phyloP scores from a whole-genome alignment of 2,113 vertebrate genomes.

The Albula glossodonta region DNA sequence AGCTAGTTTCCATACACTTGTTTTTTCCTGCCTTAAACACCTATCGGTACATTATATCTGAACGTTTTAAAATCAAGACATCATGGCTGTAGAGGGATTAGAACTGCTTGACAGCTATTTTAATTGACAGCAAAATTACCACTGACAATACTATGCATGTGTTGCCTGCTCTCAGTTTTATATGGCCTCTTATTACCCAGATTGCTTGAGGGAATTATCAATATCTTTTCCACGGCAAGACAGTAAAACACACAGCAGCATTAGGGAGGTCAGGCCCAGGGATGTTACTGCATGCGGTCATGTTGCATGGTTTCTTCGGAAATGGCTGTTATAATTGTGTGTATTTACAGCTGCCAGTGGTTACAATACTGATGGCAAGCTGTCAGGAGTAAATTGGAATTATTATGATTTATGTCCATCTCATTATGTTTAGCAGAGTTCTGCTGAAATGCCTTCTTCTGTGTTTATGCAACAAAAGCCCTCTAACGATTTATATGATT shows the following conservation, averaged over 20 bases:
- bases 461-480: constrained; percentile 24
- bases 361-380: constrained; percentile 31
- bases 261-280: constrained; percentile 21
- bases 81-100: no score
- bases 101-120: no score
- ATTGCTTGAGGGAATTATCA: background rate
- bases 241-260: constrained; percentile 15
- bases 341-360: constrained; percentile 34
- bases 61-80: no score
- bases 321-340: constrained; percentile 37
- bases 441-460: constrained; percentile 32
- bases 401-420: constrained; percentile 28
- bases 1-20: no score
- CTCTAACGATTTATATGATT: constrained; percentile 10
- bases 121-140: no score
- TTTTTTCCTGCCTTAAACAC: no score
- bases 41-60: no score
- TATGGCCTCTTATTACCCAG: no score
- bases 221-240: constrained; percentile 9
- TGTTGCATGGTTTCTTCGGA: constrained; percentile 28
- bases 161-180: background rate
- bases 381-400: constrained; percentile 28
- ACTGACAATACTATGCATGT: no score
- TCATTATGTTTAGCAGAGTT: constrained; percentile 19
- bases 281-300: constrained; percentile 25